These are phyloP conservation scores for Scolanthus callimorphus DNA, from an alignment of 92 coral and sea anemone genomes.

Conservation along the genomic window DNA sequence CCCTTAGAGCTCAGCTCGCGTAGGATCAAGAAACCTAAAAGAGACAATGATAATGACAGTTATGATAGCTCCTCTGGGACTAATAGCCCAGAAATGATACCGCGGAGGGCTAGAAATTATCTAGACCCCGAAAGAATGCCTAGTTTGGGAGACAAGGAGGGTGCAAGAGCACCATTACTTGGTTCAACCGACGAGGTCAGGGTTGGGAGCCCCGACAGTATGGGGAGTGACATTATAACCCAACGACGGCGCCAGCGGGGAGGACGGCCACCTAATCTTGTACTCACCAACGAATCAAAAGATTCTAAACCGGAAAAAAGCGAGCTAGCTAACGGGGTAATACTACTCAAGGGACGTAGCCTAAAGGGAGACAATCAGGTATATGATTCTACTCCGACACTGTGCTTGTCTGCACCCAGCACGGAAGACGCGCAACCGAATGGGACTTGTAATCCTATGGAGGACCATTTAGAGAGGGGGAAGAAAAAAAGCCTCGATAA, in stretches of 20 bases:
- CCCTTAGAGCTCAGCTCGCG: constrained; percentile 86
- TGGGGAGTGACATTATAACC: neutral
- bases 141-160: neutral
- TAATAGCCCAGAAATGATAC: constrained; percentile 25
- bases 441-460: neutral
- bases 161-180: neutral
- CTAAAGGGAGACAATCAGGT: neutral
- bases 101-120: constrained; percentile 10
- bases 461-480: neutral
- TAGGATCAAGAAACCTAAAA: constrained; percentile 54
- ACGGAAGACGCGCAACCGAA: neutral
- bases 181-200: neutral
- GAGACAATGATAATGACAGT: constrained; percentile 17
- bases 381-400: constrained; percentile 2
- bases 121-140: constrained; percentile 5
- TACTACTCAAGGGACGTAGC: neutral
- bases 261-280: neutral
- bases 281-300: neutral
- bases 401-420: neutral
- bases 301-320: neutral
- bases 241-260: neutral
- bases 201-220: neutral
- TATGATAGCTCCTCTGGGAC: constrained; percentile 13
- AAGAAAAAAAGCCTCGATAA: too few relatives aligned
- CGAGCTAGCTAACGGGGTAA: neutral